Conservation (phyloP, 2,113 vertebrate species). For the Sminthopsis crassicaudata region DNA sequence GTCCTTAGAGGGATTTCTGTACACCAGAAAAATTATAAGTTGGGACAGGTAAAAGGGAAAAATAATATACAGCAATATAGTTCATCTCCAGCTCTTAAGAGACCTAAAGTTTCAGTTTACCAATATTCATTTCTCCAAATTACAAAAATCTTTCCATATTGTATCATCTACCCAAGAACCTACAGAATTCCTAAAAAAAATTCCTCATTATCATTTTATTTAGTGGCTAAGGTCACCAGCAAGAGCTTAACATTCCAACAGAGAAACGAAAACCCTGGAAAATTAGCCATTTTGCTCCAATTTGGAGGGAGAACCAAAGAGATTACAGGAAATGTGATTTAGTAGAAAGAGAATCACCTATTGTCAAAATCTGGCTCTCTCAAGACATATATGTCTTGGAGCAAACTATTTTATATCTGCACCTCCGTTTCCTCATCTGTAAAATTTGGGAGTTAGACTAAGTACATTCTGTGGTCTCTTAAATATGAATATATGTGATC, state of each 20-base stretch:
- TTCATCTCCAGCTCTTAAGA: not conserved
- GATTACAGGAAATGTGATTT: not conserved
- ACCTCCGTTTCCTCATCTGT: not conserved
- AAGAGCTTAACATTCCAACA: not conserved
- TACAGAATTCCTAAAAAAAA: not conserved
- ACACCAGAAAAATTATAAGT: not conserved
- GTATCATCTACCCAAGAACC: not conserved
- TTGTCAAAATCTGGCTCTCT: not conserved
- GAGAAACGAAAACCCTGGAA: not conserved
- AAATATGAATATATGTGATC: not conserved
- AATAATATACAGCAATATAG: not conserved
- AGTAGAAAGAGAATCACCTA: not conserved
- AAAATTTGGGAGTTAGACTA: not conserved
- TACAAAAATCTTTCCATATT: not conserved
- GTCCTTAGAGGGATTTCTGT: not conserved
- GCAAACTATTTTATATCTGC: not conserved
- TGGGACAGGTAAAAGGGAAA: not conserved
- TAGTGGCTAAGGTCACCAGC: not conserved
- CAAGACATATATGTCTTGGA: not conserved
- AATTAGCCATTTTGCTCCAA: not conserved
- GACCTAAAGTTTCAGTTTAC: not conserved
- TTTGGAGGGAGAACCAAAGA: not conserved
- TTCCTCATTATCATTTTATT: not conserved
- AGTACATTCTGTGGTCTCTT: not conserved
- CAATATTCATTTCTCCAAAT: not conserved